Evolutionary conservation across 1,140 invertebrate genomes (phyloP), one percentile per base, ranked within the genome.

Genomic region (Caenorhabditis inopinata): DNA sequence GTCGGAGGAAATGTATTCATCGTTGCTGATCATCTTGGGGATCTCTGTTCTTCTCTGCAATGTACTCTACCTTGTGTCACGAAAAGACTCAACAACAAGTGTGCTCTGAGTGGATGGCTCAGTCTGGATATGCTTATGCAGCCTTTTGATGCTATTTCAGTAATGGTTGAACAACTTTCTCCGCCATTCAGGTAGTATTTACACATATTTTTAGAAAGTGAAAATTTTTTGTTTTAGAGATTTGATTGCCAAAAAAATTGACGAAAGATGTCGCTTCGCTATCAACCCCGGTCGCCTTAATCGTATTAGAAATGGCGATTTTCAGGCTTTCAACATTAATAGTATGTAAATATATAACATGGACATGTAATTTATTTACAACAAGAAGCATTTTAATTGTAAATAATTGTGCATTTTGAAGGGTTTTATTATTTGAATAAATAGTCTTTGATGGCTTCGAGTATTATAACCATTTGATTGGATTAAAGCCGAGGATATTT

Each of bases 21-120:
- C 48, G 74, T 75, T 75, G 45, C 74, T 29, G 74, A 75, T 27
- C 74, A 75, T 48, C 74, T 75, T 6, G 74, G 74, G 38, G 74
- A 75, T n/a, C 45, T 75, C 18, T 75, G 74, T 27, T 35, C 23
- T 6, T 75, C 74, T 27, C 45, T 75, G 12, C 45, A 49, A 75
- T 51, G 45, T 75, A 47, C 74, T 42, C 45, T 75, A 27, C 47
- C 47, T 7, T 48, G 45, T 48, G 74, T 42, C 74, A 75, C 45
- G 1, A 75, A 49, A 16, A 14, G 74, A 27, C 74, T 75, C 45
- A 68, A 68, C 32, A 68, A 38, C 32, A 68, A 68, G 58, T 68
- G 58, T 21, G 58, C 58, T n/a, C 12, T 68, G n/a, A 68, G 58
- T 16, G 58, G 58, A 3, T 68, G 58, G 58, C 58, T 68, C 12